Evolutionary conservation across 2,113 vertebrate species (phyloP).

Genomic region (Suricata suricatta): DNA sequence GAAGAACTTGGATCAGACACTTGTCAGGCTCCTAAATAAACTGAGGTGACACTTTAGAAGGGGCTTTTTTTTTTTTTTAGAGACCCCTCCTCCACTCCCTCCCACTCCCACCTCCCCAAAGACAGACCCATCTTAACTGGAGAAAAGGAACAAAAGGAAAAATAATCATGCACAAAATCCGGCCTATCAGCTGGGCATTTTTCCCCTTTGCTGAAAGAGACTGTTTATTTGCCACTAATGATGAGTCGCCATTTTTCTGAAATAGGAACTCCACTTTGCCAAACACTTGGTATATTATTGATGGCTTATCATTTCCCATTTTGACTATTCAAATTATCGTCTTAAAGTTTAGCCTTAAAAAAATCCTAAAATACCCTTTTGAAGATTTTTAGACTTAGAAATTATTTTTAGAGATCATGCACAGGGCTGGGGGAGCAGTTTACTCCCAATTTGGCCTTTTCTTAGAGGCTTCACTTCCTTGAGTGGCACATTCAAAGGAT

Average conservation of each 20-base stretch:
- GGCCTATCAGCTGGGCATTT: not conserved
- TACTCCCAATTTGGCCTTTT: not conserved
- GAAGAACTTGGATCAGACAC: not conserved
- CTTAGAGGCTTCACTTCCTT: not conserved
- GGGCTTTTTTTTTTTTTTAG: not conserved
- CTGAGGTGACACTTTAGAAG: not conserved
- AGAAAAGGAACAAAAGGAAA: not conserved
- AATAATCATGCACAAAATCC: not conserved
- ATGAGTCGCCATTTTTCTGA: not conserved
- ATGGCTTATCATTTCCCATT: not conserved
- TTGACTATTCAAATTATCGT: not conserved
- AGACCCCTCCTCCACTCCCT: not conserved
- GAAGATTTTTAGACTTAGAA: not conserved
- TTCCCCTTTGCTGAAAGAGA: not conserved
- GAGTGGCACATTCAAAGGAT: not conserved
- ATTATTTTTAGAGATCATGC: not conserved
- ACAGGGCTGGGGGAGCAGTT: not conserved
- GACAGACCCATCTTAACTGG: not conserved
- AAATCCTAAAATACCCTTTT: not conserved
- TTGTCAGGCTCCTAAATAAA: not conserved
- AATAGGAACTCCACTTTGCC: not conserved
- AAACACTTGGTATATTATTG: not conserved
- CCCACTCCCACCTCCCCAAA: too few species aligned
- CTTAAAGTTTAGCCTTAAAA: conserved; percentile 26
- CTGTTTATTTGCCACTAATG: not conserved